phyloP scores from a whole-genome alignment of 1,140 invertebrate species.

The Condylostylus longicornis region DNA sequence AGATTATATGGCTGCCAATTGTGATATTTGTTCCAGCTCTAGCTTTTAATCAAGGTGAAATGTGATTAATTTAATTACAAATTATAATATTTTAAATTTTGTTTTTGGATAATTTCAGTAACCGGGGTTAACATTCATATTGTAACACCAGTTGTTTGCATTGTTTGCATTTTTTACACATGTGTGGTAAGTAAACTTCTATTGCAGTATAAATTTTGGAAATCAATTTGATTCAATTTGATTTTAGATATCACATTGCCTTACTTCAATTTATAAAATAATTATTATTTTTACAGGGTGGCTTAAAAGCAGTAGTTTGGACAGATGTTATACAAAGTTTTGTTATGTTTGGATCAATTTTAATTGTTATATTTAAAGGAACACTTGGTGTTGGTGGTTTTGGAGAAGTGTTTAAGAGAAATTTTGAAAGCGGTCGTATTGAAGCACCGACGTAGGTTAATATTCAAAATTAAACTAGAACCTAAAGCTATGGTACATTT shows the following conservation, averaged over 20 bases:
- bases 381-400: conserved; percentile 66
- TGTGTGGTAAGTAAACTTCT: conserved; percentile 51
- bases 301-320: conserved; percentile 84
- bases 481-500: not conserved
- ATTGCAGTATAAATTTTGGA: not conserved
- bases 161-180: conserved; percentile 84
- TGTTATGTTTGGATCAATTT: conserved; percentile 70
- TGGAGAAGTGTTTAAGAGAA: conserved; percentile 50
- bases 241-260: not conserved
- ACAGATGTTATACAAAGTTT: conserved; percentile 79
- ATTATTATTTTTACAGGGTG: conserved; percentile 48
- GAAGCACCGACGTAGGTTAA: conserved; percentile 55
- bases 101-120: conserved; percentile 43
- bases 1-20: conserved; percentile 45
- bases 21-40: conserved; percentile 72
- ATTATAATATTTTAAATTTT: conserved; percentile 10
- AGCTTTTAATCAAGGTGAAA: conserved; percentile 55
- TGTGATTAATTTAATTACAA: not conserved
- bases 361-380: conserved; percentile 66
- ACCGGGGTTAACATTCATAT: conserved; percentile 68
- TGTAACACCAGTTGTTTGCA: conserved; percentile 65
- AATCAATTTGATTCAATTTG: not conserved
- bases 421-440: conserved; percentile 54
- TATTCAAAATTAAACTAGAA: not conserved
- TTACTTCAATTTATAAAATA: not conserved